Evolutionary conservation across 2,797 vertebrate genomes (phyloP).

Genomic region (Smutsia temminckii): DNA sequence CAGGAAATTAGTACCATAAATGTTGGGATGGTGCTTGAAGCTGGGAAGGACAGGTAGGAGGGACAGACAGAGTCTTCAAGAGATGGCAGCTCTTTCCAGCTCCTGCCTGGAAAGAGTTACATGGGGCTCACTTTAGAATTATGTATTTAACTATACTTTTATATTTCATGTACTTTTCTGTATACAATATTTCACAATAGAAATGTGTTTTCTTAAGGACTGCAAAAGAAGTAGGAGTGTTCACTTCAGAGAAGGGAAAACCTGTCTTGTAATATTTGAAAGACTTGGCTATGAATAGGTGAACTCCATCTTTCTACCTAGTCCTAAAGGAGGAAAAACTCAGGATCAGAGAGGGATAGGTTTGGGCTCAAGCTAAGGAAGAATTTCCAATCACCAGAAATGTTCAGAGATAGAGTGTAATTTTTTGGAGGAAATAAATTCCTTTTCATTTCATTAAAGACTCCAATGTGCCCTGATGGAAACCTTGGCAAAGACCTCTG

Average conservation of each 20-base stretch:
- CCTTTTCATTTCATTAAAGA: not conserved
- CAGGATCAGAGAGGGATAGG: not conserved
- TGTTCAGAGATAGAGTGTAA: not conserved
- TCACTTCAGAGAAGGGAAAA: not conserved
- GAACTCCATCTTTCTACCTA: accelerated
- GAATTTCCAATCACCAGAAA: not conserved
- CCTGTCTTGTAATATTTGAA: not conserved
- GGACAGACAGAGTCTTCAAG: not conserved
- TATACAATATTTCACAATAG: not conserved
- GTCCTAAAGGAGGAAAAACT: not conserved
- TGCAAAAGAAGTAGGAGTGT: not conserved
- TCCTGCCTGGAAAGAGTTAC: not conserved
- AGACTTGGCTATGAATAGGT: too few relatives aligned
- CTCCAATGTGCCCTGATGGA: not conserved
- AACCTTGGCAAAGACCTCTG: not conserved
- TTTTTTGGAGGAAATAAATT: not conserved
- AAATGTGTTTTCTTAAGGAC: not conserved
- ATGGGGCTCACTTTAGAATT: not conserved
- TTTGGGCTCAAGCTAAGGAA: not conserved
- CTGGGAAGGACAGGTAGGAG: not conserved
- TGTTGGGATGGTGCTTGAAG: not conserved
- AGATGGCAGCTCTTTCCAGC: not conserved
- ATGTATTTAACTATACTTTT: not conserved
- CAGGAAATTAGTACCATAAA: not conserved
- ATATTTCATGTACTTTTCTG: not conserved